Evolutionary conservation across 2,888 invertebrate genomes (phyloP).

Genomic region (Cheilosia grossa): DNA sequence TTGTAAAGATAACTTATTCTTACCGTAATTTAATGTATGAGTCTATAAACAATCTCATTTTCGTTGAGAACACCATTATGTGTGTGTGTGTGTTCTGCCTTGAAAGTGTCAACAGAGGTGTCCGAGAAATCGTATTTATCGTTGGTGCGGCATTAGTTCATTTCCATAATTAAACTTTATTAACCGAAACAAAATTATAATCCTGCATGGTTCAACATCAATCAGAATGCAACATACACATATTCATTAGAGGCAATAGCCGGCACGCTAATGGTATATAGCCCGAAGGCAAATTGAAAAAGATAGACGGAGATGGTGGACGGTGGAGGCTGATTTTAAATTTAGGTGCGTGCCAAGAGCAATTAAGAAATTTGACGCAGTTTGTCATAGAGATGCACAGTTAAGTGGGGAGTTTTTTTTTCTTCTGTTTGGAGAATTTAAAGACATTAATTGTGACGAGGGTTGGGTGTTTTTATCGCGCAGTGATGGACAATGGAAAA

Average conservation of each 20-base stretch:
- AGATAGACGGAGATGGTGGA: constrained; percentile 28
- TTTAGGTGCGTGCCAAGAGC: constrained; percentile 71
- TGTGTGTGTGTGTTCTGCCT: not conserved
- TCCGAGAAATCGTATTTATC: constrained; percentile 11
- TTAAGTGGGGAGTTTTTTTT: not conserved
- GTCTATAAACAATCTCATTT: constrained; percentile 17
- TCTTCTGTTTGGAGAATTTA: constrained; percentile 16
- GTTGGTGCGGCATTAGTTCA: constrained; percentile 38
- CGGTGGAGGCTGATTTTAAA: constrained; percentile 43
- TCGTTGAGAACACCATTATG: not conserved
- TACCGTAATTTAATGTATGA: not conserved
- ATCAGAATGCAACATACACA: constrained; percentile 61
- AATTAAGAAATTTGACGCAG: constrained; percentile 67
- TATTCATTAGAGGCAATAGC: constrained; percentile 55
- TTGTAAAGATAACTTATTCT: constrained; percentile 4
- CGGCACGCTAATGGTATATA: constrained; percentile 4
- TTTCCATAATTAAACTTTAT: constrained; percentile 71
- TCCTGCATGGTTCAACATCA: constrained; percentile 54
- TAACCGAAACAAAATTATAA: constrained; percentile 63
- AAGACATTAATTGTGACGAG: constrained; percentile 62
- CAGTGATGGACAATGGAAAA: not conserved
- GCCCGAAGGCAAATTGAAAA: constrained; percentile 37
- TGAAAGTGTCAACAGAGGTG: constrained; percentile 40
- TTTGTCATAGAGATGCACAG: constrained; percentile 43
- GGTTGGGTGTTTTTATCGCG: constrained; percentile 38